Base-by-base conservation (phyloP, 2,888 invertebrate genomes). In the Drosophila stalkeri region DNA sequence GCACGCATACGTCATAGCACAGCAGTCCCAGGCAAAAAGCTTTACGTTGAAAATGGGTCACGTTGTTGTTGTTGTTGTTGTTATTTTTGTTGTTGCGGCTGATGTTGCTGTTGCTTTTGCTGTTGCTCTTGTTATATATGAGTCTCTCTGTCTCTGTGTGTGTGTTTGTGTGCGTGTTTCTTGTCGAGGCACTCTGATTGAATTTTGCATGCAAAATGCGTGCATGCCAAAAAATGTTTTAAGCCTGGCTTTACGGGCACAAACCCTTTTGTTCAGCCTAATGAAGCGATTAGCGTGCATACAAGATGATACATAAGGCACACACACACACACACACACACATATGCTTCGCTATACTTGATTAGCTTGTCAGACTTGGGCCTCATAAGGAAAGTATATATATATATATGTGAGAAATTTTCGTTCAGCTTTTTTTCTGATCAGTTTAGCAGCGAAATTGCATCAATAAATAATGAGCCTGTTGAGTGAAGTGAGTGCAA, bases 201-300 rank as follows among this genome's bases (percentile, higher is more conserved):
- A 85, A 86, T 86, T 86, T 88, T 88, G 85, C 90, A 90, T 86
- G 90, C 75, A 55, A 80, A 88, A 86, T 86, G 90, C 80, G 80
- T 80, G 64, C 54, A 54, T 55, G 49, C 56, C 60, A 61, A 71
- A 67, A 60, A 57, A 35, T 33, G 44, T 47, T 47, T 47, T 35
- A 41, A 37, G 23, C 39, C 51, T 44, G 41, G 66, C 65, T 63
- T 75, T 39, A 62, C 31, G 31, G 18, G 49, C 20, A 61, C 35
- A 20, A 51, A 52, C 55, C 70, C 64, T 66, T 74, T 74, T 71
- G 68, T 56, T 56, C 64, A 63, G 64, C 46, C 78, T 86, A 88
- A 88, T 86, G 90, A 88, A 78, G 85, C 84, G 89, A 88, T 86
- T 86, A 88, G 83, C 84, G 86, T 82, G 80, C 88, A 84, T 85